A percentile compares a stretch with the other conserved stretches of the same genome.
Conservation (phyloP, 1,140 invertebrate species). For the Capitella teleta region DNA sequence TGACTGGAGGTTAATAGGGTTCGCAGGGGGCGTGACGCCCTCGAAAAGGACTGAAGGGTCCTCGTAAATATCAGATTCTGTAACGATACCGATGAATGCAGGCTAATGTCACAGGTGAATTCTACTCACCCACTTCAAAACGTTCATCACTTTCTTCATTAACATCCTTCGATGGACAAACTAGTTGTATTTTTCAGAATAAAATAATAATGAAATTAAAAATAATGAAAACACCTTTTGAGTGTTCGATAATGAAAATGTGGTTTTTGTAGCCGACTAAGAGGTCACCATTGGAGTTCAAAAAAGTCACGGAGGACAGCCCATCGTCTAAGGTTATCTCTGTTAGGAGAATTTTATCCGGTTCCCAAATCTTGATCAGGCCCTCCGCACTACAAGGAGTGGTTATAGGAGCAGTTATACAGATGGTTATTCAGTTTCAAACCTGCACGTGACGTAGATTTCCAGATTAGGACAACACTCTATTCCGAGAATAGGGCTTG, state of each 20-base stretch:
- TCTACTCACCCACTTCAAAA: background rate
- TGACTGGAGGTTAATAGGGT: constrained; percentile 27
- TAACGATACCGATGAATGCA: background rate
- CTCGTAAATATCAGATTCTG: constrained; percentile 37
- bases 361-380: constrained; percentile 33
- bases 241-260: constrained; percentile 34
- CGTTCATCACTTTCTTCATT: background rate
- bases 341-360: constrained; percentile 22
- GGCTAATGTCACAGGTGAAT: background rate
- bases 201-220: background rate
- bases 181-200: background rate
- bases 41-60: constrained; percentile 33
- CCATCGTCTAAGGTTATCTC: constrained; percentile 32
- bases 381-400: constrained; percentile 30
- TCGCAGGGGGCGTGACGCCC: constrained; percentile 22
- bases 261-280: constrained; percentile 36
- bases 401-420: too few relatives aligned
- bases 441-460: too few relatives aligned
- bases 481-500: too few relatives aligned
- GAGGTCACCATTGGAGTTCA: constrained; percentile 30
- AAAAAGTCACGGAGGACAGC: constrained; percentile 27
- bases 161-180: background rate
- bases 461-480: too few relatives aligned
- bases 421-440: too few relatives aligned
- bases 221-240: constrained; percentile 20